These are phyloP conservation scores for Varanus salvator DNA, from an alignment of 2,113 vertebrate genomes.

Conservation along the genomic window DNA sequence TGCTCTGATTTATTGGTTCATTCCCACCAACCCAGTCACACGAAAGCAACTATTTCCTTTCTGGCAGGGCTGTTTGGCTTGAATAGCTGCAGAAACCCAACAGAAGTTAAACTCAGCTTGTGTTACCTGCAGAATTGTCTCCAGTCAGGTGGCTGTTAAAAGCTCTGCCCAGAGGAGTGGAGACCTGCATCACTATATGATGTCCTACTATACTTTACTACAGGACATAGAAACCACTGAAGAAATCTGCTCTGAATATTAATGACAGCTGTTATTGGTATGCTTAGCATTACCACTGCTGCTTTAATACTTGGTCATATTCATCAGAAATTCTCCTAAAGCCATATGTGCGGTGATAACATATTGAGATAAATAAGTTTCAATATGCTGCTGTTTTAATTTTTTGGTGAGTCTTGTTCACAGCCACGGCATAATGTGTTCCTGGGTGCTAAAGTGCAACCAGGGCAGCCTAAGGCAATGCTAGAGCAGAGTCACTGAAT, in stretches of 20 bases:
- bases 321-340: slow-evolving; percentile 36
- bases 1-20: no score
- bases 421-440: slow-evolving; percentile 48
- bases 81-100: no score
- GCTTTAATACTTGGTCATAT: background rate
- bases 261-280: background rate
- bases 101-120: background rate
- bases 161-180: background rate
- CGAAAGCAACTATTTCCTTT: background rate
- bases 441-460: slow-evolving; percentile 44
- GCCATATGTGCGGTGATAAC: slow-evolving; percentile 19
- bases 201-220: background rate
- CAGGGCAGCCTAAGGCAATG: slow-evolving; percentile 34
- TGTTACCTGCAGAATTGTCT: background rate
- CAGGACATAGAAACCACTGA: background rate
- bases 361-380: slow-evolving; percentile 44
- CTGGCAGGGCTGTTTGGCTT: background rate
- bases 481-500: slow-evolving; percentile 25
- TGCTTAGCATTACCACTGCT: background rate
- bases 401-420: slow-evolving; percentile 38
- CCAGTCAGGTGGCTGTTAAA: background rate
- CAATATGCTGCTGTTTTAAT: slow-evolving; percentile 18
- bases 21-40: no score
- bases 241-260: background rate
- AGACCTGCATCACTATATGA: background rate